Percentiles rank a stretch among this genome's conserved stretches.
phyloP scores from a whole-genome alignment of 1,140 invertebrate genomes.

The Drosophila rhopaloa region DNA sequence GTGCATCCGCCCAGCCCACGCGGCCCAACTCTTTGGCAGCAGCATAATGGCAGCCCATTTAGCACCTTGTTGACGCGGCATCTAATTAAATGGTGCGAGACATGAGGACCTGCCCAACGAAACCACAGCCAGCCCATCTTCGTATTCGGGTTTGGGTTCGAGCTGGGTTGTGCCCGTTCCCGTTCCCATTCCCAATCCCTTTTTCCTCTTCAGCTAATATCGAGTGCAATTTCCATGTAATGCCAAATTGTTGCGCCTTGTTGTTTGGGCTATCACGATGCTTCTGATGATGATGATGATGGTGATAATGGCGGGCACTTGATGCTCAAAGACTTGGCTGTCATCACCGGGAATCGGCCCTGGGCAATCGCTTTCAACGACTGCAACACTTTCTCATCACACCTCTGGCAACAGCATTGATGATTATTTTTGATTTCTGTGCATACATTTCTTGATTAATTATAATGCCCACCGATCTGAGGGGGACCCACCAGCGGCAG shows the following conservation, averaged over 20 bases:
- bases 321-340: slow-evolving; percentile 20
- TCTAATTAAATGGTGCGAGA: slow-evolving; percentile 74
- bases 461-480: slow-evolving; percentile 56
- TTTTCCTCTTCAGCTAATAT: slow-evolving; percentile 51
- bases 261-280: slow-evolving; percentile 52
- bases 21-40: slow-evolving; percentile 36
- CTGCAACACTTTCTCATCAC: slow-evolving; percentile 66
- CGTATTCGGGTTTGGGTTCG: slow-evolving; percentile 19
- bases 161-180: neutral
- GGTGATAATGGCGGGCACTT: slow-evolving; percentile 51
- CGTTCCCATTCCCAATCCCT: neutral
- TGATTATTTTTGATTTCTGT: slow-evolving; percentile 78
- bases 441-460: slow-evolving; percentile 77
- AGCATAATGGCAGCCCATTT: slow-evolving; percentile 74
- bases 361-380: slow-evolving; percentile 50
- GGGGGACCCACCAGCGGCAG: slow-evolving; percentile 50
- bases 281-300: slow-evolving; percentile 42
- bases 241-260: slow-evolving; percentile 78
- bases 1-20: slow-evolving; percentile 45
- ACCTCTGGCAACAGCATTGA: slow-evolving; percentile 58
- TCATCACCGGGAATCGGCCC: slow-evolving; percentile 28
- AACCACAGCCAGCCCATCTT: slow-evolving; percentile 7
- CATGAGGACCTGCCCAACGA: slow-evolving; percentile 31
- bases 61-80: slow-evolving; percentile 83
- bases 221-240: slow-evolving; percentile 74